Percentiles rank a stretch among this genome's conserved stretches.
These are phyloP conservation scores for Trachelus iudaicus DNA, from an alignment of 2,888 invertebrate genomes.

Conservation along the genomic window DNA sequence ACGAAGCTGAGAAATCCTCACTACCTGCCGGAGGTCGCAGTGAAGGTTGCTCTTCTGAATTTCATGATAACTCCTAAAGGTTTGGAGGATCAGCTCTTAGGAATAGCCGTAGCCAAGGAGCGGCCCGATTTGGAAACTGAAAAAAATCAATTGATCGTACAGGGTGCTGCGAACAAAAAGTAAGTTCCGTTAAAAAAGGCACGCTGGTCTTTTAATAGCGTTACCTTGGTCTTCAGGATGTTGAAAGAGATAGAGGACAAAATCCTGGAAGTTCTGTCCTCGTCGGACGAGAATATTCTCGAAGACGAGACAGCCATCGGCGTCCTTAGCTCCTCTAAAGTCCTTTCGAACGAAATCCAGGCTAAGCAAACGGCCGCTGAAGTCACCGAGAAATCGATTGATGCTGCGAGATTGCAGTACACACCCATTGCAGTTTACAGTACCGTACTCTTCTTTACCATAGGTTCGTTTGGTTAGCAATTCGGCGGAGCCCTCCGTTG, in stretches of 20 bases:
- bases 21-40: constrained; percentile 93
- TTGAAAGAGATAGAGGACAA: constrained; percentile 92
- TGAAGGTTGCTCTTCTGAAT: constrained; percentile 91
- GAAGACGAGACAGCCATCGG: constrained; percentile 92
- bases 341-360: constrained; percentile 88
- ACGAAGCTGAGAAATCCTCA: constrained; percentile 95
- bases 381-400: constrained; percentile 91
- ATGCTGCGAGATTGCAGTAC: constrained; percentile 85
- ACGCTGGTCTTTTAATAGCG: neutral
- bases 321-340: constrained; percentile 89
- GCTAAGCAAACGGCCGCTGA: constrained; percentile 91
- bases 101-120: constrained; percentile 92
- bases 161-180: constrained; percentile 86
- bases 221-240: constrained; percentile 66
- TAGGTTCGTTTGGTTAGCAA: constrained; percentile 70
- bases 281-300: constrained; percentile 82
- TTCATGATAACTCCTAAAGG: constrained; percentile 94
- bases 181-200: constrained; percentile 30
- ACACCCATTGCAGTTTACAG: constrained; percentile 91
- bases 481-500: neutral
- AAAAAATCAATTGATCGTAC: constrained; percentile 88
- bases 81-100: constrained; percentile 88
- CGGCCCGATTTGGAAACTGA: constrained; percentile 92
- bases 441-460: constrained; percentile 91
- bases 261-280: constrained; percentile 82